A percentile compares a stretch with the other conserved stretches of the same genome.
Conservation (phyloP, 2,888 invertebrate genomes). For the Scaptomyza caliginosa region DNA sequence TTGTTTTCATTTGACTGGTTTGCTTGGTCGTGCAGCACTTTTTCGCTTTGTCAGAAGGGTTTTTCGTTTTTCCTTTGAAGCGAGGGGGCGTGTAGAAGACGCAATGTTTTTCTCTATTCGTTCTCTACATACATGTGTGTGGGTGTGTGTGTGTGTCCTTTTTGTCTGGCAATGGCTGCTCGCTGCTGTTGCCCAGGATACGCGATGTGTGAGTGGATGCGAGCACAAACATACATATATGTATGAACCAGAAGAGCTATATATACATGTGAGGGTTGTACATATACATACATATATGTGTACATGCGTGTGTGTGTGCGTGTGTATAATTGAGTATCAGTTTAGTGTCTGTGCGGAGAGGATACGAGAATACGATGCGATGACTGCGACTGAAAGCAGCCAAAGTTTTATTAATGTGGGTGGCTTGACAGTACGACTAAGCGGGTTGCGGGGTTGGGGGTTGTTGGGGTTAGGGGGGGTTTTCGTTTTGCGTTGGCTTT, state of each 20-base stretch:
- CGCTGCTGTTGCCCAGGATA: slow-evolving; percentile 57
- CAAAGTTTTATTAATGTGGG: slow-evolving; percentile 77
- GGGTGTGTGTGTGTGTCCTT: slow-evolving; percentile 49
- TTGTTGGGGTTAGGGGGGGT: not conserved
- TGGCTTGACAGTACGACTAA: slow-evolving; percentile 27
- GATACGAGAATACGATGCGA: slow-evolving; percentile 22
- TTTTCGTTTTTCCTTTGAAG: slow-evolving; percentile 7
- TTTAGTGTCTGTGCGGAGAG: slow-evolving; percentile 66
- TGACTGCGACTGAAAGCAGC: slow-evolving; percentile 62
- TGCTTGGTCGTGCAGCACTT: slow-evolving; percentile 29
- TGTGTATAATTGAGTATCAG: slow-evolving; percentile 76
- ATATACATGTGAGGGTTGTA: slow-evolving; percentile 31
- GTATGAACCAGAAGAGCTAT: slow-evolving; percentile 9
- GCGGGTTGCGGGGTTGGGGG: not conserved
- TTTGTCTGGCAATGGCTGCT: slow-evolving; percentile 66
- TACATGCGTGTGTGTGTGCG: slow-evolving; percentile 26
- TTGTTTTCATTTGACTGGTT: slow-evolving; percentile 7
- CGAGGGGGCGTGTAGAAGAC: slow-evolving; percentile 9
- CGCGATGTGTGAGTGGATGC: slow-evolving; percentile 35
- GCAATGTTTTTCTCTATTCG: slow-evolving; percentile 11
- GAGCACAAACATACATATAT: slow-evolving; percentile 17
- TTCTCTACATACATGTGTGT: slow-evolving; percentile 3
- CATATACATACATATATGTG: slow-evolving; percentile 4
- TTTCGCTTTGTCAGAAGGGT: slow-evolving; percentile 3
- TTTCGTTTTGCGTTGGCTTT: slow-evolving; percentile 30